Evolutionary conservation across 2,113 vertebrate genomes (phyloP).

Genomic region (Myiopsitta monachus): DNA sequence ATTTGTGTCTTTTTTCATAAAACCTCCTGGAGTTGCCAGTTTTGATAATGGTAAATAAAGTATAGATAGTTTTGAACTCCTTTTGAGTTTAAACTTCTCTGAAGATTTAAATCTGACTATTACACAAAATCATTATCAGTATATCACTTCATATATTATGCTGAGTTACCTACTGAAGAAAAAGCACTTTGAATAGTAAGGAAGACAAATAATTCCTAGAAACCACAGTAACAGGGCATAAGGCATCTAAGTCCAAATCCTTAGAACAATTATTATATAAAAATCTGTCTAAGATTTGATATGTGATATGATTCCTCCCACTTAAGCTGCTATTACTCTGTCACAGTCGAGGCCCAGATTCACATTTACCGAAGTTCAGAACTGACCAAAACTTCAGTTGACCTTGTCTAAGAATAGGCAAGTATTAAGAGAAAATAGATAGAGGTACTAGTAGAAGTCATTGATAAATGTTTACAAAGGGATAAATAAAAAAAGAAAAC

Average conservation of each 20-base stretch:
- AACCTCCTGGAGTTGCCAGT: slow-evolving; percentile 62
- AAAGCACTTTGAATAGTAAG: slow-evolving; percentile 80
- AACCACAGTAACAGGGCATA: slow-evolving; percentile 67
- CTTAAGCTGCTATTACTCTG: slow-evolving; percentile 81
- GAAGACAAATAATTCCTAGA: slow-evolving; percentile 56
- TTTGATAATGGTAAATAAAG: slow-evolving; percentile 65
- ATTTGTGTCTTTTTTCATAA: too few relatives aligned
- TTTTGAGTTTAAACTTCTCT: slow-evolving; percentile 71
- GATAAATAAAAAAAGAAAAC: slow-evolving; percentile 48
- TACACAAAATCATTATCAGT: slow-evolving; percentile 71
- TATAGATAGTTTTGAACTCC: slow-evolving; percentile 69
- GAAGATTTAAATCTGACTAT: slow-evolving; percentile 63
- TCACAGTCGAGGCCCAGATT: slow-evolving; percentile 71
- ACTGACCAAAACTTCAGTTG: slow-evolving; percentile 64
- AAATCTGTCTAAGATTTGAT: slow-evolving; percentile 70
- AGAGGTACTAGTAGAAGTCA: slow-evolving; percentile 69
- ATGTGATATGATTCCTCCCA: slow-evolving; percentile 71
- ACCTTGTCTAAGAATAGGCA: slow-evolving; percentile 61
- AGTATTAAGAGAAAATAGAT: slow-evolving; percentile 55
- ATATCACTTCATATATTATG: slow-evolving; percentile 69
- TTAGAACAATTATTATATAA: slow-evolving; percentile 72
- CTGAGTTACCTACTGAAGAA: slow-evolving; percentile 75
- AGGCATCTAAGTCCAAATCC: slow-evolving; percentile 66
- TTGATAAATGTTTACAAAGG: slow-evolving; percentile 69
- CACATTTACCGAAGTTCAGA: slow-evolving; percentile 46